Conservation (phyloP, 2,113 vertebrate genomes). For the Rhinoderma darwinii region DNA sequence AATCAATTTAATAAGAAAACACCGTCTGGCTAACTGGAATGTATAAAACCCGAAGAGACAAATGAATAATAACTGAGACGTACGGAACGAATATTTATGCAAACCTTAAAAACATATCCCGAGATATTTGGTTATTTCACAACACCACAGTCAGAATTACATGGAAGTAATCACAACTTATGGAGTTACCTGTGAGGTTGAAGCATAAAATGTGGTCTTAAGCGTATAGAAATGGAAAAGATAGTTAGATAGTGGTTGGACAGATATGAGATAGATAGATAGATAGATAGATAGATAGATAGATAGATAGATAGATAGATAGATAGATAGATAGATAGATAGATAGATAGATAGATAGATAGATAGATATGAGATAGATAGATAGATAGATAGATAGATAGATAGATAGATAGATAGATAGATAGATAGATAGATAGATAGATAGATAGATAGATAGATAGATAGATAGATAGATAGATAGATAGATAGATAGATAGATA, state of each 20-base stretch:
- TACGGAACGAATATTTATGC: too few species aligned
- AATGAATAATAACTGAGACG: too few species aligned
- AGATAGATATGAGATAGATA: slow-evolving; percentile 8
- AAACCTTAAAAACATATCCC: too few species aligned
- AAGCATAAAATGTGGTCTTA: too few species aligned
- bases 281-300: neutral
- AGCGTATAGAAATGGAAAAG: too few species aligned
- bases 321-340: slow-evolving; percentile 24
- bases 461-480: neutral
- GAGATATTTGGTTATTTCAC: too few species aligned
- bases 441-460: neutral
- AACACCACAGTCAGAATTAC: too few species aligned
- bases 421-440: neutral
- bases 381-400: neutral
- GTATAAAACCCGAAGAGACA: too few species aligned
- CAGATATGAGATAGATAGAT: neutral
- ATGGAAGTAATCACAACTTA: too few species aligned
- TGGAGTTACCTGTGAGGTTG: too few species aligned
- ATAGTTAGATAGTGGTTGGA: slow-evolving; percentile 6
- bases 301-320: slow-evolving; percentile 3
- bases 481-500: neutral
- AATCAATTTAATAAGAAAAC: too few species aligned
- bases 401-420: slow-evolving; percentile 8
- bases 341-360: slow-evolving; percentile 21
- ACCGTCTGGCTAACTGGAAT: too few species aligned